Evolutionary conservation across 1,140 invertebrate species (phyloP), one percentile per base, ranked within the genome.

Genomic region (Drosophila orena): DNA sequence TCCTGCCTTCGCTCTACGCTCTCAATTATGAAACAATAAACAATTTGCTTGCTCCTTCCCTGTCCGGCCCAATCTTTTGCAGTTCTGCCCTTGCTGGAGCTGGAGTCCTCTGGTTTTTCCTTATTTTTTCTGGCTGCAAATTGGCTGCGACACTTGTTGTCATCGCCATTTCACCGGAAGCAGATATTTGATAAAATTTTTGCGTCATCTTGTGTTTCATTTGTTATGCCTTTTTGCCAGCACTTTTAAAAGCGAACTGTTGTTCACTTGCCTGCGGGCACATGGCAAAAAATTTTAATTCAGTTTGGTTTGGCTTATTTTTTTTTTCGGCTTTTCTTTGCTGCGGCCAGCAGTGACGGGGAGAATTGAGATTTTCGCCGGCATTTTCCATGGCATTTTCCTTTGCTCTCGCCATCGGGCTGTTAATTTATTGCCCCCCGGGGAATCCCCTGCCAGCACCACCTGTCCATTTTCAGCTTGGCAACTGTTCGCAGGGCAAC

Each of bases 161-260:
- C 47, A 50, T 17, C 47, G 47, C 27, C 69, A 54, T 50, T 61
- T 77, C 4, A 66, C 72, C 81, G 81, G 81, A 85, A 85, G 68
- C 77, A 74, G 81, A 86, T 77, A 68, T 81, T 85, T 85, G 81
- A 85, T 85, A 81, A 77, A 74, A 86, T 85, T 70, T 59, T 62
- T 71, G 62, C 74, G 76, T 68, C 71, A 85, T 76, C 75, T 71
- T 83, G 57, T 69, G 57, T 79, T 74, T 71, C 59, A 60, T 73
- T 64, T 69, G 40, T 44, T 61, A 44, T 52, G 11, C 10, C 20
- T 44, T 57, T 71, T 46, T 15, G 47, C n/a, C 24, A 49, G 62
- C 58, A 49, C 49, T 62, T 62, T 56, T 73, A 44, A 44, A 10
- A 44, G 40, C 17, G 30, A 8, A 30, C 42, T 4, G n/a, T 14